Evolutionary conservation across 2,113 vertebrate genomes (phyloP).

Genomic region (Chamaea fasciata): DNA sequence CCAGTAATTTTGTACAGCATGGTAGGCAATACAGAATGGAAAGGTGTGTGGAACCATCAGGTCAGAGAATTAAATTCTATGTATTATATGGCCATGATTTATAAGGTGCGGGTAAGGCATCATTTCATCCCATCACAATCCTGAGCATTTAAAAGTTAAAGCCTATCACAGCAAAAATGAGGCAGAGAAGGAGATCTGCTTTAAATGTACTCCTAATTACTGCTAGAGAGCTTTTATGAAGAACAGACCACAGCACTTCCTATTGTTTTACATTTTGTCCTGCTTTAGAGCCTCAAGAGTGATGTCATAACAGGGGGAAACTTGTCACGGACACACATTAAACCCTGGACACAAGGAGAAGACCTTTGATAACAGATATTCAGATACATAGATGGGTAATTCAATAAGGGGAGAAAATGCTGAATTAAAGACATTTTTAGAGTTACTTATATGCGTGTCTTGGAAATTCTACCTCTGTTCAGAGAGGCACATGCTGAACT

Average conservation of each 20-base stretch:
- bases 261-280: conserved; percentile 16
- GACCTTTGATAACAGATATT: conserved; percentile 12
- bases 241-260: conserved; percentile 23
- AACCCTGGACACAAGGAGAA: background rate
- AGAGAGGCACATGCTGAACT: conserved; percentile 16
- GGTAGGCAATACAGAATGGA: background rate
- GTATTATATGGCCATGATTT: background rate
- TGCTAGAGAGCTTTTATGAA: background rate
- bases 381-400: conserved; percentile 14
- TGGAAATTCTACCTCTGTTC: conserved; percentile 39
- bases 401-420: conserved; percentile 20
- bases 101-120: background rate
- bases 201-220: background rate
- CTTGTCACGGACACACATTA: conserved; percentile 33
- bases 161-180: background rate
- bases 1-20: background rate
- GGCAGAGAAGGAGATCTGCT: conserved; percentile 5
- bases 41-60: background rate
- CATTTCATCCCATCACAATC: background rate
- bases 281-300: background rate
- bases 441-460: background rate
- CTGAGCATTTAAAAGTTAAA: background rate
- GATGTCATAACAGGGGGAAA: conserved; percentile 29
- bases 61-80: background rate
- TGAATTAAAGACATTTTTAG: conserved; percentile 11